These are phyloP conservation scores for Anthopleura sola DNA, from an alignment of 64 coral and sea anemone genomes.

Conservation along the genomic window DNA sequence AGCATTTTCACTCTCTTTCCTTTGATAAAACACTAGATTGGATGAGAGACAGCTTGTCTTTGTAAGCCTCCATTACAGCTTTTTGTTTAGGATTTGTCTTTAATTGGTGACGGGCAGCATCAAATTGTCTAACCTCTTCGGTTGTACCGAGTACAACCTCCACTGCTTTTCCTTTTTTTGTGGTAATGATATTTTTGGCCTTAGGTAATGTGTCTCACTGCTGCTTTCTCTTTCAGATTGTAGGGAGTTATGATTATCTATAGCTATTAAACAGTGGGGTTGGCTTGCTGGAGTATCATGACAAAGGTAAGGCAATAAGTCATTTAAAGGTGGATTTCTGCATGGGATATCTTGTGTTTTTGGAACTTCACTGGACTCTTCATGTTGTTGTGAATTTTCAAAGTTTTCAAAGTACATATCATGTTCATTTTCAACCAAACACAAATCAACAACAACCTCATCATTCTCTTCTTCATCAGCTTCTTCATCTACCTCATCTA, in stretches of 20 bases:
- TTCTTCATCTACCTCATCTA: background rate
- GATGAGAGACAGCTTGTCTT: slow-evolving; percentile 2
- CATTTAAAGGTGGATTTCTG: background rate
- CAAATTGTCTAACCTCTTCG: slow-evolving; percentile 11
- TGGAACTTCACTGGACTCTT: background rate
- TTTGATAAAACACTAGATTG: slow-evolving; percentile 15
- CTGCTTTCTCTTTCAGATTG: background rate
- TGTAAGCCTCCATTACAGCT: background rate
- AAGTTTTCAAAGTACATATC: background rate
- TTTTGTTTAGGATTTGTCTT: slow-evolving; percentile 11
- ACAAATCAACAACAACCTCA: background rate
- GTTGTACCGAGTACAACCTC: slow-evolving; percentile 8
- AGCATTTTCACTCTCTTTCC: background rate
- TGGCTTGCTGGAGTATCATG: background rate
- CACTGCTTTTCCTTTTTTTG: slow-evolving; percentile 22
- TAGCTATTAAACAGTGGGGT: slow-evolving; percentile 10
- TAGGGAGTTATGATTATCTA: background rate
- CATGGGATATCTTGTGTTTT: background rate
- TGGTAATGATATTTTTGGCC: background rate
- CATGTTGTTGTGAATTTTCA: background rate
- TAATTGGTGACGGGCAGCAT: background rate
- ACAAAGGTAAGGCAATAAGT: slow-evolving; percentile 4
- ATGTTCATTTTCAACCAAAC: background rate
- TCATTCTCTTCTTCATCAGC: background rate
- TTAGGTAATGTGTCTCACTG: background rate